Evolutionary conservation across 2,888 invertebrate species (phyloP), one percentile per base, ranked within the genome.

Genomic region (Phanerotoma sp.): DNA sequence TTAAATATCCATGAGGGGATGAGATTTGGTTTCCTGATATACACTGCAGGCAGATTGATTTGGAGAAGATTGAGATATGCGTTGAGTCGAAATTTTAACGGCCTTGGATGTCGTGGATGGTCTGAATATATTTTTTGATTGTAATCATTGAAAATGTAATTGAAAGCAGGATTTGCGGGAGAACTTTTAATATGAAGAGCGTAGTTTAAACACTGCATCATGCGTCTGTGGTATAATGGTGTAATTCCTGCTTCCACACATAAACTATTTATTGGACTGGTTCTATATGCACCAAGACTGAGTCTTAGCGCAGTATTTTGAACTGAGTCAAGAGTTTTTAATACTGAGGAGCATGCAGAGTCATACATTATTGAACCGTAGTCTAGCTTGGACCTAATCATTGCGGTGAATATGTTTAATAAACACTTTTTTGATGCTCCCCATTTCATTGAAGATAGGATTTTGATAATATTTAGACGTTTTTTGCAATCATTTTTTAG

Each of bases 301-400:
- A 60, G 9, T 50, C 59, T 38, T 1, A 62, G 38, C 3, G 41
- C 55, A 20, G 48, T 38, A 15, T 61, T 54, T 9, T 62, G 62
- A 3, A 64, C 32, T 0, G 60, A n/a, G n/a, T 63, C 37, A 20
- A 62, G 33, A 45, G 13, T 42, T 22, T 54, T 35, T 3, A 54
- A 25, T 11, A 35, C 30, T 6, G 10, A 13, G 15, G 37, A 7
- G 30, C 40, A 49, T 7, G 62, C 62, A 3, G 61, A 61, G 16
- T 48, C 53, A 25, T 65, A 66, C 18, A 62, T 28, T 38, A 60
- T 52, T 2, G 61, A 54, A 3, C 63, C 65, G 21, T 66, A 66
- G 22, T 66, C 64, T 1, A 67, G 9, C 54, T 60, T 63, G 7
- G 60, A 40, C 18, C 44, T 37, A 2, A 62, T 42, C 4, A 60